A percentile compares a stretch with the other conserved stretches of the same genome.
These are phyloP conservation scores for Oasisia sp. DNA, from an alignment of 2,888 invertebrate species.

Conservation along the genomic window DNA sequence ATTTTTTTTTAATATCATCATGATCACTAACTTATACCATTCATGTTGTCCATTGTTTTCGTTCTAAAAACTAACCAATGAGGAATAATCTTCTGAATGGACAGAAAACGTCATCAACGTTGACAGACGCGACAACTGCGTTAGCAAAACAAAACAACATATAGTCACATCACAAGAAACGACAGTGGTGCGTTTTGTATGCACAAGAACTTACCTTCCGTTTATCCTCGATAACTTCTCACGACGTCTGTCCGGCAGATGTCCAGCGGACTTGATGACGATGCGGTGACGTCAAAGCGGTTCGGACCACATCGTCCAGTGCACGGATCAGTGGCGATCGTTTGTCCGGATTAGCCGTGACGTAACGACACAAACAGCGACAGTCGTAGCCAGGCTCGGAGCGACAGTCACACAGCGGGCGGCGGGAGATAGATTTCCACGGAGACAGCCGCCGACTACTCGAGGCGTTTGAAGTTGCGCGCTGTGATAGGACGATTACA, in stretches of 20 bases:
- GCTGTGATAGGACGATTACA: neutral
- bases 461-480: neutral
- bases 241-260: neutral
- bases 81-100: too few species aligned
- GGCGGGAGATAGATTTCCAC: neutral
- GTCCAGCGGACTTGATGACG: neutral
- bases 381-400: neutral
- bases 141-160: too few species aligned
- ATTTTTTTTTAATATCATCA: too few species aligned
- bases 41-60: too few species aligned
- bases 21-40: too few species aligned
- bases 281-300: neutral
- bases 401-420: neutral
- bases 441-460: neutral
- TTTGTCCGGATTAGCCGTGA: conserved; percentile 9
- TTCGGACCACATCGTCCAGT: neutral
- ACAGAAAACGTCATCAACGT: too few species aligned
- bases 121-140: too few species aligned
- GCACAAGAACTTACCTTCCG: neutral
- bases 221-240: neutral
- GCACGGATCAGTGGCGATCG: conserved; percentile 1
- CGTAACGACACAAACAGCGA: neutral
- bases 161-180: neutral
- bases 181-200: too few species aligned
- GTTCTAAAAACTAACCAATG: too few species aligned